phyloP scores from a whole-genome alignment of 1,140 invertebrate species.

The Mylabris phalerata region DNA sequence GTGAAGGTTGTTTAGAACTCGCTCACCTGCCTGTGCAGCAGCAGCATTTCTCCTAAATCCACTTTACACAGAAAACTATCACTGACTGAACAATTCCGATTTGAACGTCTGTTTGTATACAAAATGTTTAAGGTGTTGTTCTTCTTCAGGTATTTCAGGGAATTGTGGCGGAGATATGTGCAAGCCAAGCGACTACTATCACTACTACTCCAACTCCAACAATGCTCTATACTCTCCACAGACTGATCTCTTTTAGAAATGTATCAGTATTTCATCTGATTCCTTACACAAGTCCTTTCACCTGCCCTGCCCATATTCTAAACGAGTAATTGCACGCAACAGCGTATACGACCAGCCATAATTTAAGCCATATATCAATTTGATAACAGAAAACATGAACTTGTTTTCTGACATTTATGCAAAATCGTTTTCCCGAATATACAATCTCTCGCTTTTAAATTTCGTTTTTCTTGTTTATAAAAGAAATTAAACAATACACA shows the following conservation, averaged over 20 bases:
- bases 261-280: conserved; percentile 31
- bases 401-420: conserved; percentile 13
- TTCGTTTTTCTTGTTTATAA: no score
- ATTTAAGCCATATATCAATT: conserved; percentile 7
- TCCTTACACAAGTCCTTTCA: conserved; percentile 31
- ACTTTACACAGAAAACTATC: conserved; percentile 22
- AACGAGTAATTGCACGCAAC: conserved; percentile 16
- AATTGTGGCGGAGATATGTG: conserved; percentile 4
- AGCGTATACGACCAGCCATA: conserved; percentile 1
- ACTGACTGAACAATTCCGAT: conserved; percentile 18
- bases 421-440: conserved; percentile 1
- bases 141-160: neutral
- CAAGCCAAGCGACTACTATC: no score
- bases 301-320: conserved; percentile 27
- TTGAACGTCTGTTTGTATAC: neutral
- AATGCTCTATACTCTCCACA: conserved; percentile 11
- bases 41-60: conserved; percentile 15
- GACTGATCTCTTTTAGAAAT: conserved; percentile 35
- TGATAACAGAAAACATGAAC: conserved; percentile 9
- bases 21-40: conserved; percentile 18
- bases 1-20: conserved; percentile 15
- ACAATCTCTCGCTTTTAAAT: neutral
- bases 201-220: no score
- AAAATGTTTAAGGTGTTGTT: no score
- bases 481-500: neutral